Evolutionary conservation across 2,113 vertebrate genomes (phyloP), one percentile per base, ranked within the genome.

Genomic region (Mastomys coucha): DNA sequence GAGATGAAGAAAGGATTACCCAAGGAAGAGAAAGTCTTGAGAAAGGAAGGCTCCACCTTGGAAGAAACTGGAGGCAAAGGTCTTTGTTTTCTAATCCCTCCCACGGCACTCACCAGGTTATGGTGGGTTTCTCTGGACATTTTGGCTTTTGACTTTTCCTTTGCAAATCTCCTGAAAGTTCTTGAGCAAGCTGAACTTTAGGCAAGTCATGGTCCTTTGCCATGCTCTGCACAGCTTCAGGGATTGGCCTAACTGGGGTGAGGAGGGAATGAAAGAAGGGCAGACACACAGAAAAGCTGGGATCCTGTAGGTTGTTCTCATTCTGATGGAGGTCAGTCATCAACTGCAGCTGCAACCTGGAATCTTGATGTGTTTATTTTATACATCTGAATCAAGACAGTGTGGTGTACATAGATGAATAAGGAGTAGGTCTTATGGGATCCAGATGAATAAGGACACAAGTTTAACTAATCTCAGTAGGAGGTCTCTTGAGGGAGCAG

Each of bases 1-100:
- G 24, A 89, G n/a, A 73, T 31, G 58, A 69, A 94, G 53, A 65
- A 82, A 88, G 19, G 78, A 49, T 90, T 86, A 31, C 33, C 36
- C 56, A 75, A 80, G 67, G 51, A 96, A 85, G 56, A 63, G 42
- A 89, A 65, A 87, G 51, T 87, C 80, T 87, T 89, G 60, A 89
- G 45, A 72, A 42, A 91, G 39, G 26, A 91, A 17, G 82, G 12
- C 13, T 80, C 76, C 7, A 65, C 51, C 63, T 89, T 17, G 70
- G 42, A 45, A 49, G 89, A 78, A 87, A 63, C 28, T 45, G 73
- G 45, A 95, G 33, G 67, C 33, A 67, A 88, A n/a, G 45, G 16
- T 28, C 63, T 80, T 58, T 73, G 2, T 76, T 69, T 24, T 58
- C 39, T 26, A 24, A 36, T 60, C 4, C 19, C 14, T 5, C 39